Evolutionary conservation across 1,140 invertebrate genomes (phyloP), one percentile per base, ranked within the genome.

Genomic region (Zeugodacus cucurbitae): DNA sequence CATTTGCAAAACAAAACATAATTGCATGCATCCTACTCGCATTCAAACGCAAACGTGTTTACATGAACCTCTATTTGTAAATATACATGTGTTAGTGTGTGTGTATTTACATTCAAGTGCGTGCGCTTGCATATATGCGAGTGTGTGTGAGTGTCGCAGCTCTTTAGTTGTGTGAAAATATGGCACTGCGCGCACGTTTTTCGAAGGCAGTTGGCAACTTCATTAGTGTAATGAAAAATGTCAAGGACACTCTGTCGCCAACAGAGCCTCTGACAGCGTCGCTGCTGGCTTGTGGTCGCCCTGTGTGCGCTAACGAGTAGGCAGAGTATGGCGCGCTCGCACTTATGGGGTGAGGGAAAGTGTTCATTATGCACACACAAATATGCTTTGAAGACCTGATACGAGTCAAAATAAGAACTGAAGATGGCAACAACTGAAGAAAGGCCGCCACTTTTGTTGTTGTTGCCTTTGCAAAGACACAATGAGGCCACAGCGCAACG

Each of bases 161-260:
- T 82, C 22, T 48, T 82, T 82, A 82, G 37, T 48, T 82, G 74
- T 82, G 37, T 82, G 44, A 29, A 82, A 82, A 74, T 41, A 62
- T 62, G 26, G 58, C 6, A 41, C 37, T 44, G 74, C 11, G 67
- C 34, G 22, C 22, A 82, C 74, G 74, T 82, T 82, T 82, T 82
- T 22, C n/a, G 74, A 48, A 82, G 22, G 74, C 26, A 44, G 74
- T 82, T 37, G 74, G 41, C 74, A 82, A 86, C 85, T 86, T 86
- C 85, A 86, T 86, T 86, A 86, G 85, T 86, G 85, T 86, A 86
- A 86, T 86, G 85, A 86, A 86, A 86, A 86, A 86, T 86, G 85
- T 86, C 85, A 86, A 86, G 85, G 85, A 58, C 85, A 86, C 85
- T 86, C 48, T 32, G 57, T 58, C 48, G 85, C 29, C 85, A 59